These are phyloP conservation scores for Misgurnus anguillicaudatus DNA, from an alignment of 2,113 vertebrate genomes.

Conservation along the genomic window DNA sequence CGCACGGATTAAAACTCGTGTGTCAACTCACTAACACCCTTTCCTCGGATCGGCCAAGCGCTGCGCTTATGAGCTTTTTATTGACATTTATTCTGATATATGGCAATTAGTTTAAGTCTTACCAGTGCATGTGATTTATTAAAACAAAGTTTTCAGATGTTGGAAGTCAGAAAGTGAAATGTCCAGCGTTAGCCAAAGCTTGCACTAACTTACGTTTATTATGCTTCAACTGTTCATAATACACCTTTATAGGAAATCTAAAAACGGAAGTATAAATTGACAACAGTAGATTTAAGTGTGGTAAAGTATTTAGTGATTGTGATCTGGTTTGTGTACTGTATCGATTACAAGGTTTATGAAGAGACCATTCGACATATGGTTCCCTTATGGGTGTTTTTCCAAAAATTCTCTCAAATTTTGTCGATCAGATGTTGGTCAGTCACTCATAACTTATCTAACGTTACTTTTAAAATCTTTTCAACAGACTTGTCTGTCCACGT, in stretches of 20 bases:
- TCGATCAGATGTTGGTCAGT: not conserved
- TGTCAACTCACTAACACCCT: not conserved
- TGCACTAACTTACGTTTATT: not conserved
- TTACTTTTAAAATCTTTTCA: too few relatives aligned
- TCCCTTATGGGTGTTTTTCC: not conserved
- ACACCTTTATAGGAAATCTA: not conserved
- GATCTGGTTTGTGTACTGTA: not conserved
- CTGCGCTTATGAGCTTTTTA: not conserved
- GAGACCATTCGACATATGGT: not conserved
- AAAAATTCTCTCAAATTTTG: not conserved
- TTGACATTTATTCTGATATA: not conserved
- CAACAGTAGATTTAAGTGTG: not conserved
- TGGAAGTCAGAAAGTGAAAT: constrained; percentile 28
- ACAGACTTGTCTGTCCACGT: not conserved
- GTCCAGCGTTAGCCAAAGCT: not conserved
- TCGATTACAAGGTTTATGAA: not conserved
- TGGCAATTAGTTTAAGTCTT: not conserved
- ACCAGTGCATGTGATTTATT: not conserved
- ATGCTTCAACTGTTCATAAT: not conserved
- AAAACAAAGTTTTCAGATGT: not conserved
- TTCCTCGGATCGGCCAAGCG: not conserved
- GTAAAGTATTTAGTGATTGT: not conserved
- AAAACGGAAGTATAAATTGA: not conserved
- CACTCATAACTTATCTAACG: not conserved
- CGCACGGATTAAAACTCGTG: constrained; percentile 57